Percentiles rank a stretch among this genome's conserved stretches.
Evolutionary conservation across 2,888 invertebrate genomes (phyloP).

Genomic region (Apamea epomidion): DNA sequence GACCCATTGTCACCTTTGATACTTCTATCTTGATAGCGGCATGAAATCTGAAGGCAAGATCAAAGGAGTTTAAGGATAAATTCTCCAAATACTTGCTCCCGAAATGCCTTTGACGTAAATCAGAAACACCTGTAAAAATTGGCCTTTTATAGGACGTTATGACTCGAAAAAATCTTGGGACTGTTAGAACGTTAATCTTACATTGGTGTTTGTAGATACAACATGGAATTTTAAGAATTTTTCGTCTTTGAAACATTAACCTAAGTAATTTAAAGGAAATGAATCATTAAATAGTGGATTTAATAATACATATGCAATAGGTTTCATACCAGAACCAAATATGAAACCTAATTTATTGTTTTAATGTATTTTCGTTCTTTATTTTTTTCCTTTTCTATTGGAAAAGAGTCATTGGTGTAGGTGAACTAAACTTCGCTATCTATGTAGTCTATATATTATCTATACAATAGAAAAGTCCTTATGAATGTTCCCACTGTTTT

Average conservation of each 20-base stretch:
- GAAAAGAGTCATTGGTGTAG: too few species aligned
- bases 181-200: conserved; percentile 19
- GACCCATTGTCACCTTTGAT: conserved; percentile 66
- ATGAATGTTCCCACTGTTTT: too few species aligned
- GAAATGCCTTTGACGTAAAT: conserved; percentile 62
- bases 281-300: neutral
- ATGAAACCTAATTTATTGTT: too few species aligned
- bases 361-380: too few species aligned
- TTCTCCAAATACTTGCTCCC: conserved; percentile 59
- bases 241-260: neutral
- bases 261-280: neutral
- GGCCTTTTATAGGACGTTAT: conserved; percentile 23
- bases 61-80: conserved; percentile 61
- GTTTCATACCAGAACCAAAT: neutral
- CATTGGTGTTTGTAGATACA: conserved; percentile 3
- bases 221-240: conserved; percentile 19
- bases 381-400: too few species aligned
- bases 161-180: conserved; percentile 28
- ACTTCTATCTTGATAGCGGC: conserved; percentile 55
- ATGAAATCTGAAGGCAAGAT: conserved; percentile 58
- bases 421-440: too few species aligned
- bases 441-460: too few species aligned
- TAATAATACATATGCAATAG: neutral
- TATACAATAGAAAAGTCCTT: too few species aligned
- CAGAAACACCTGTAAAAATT: conserved; percentile 64